Conservation (phyloP, 2,797 vertebrate species). For the Argentina silus region DNA sequence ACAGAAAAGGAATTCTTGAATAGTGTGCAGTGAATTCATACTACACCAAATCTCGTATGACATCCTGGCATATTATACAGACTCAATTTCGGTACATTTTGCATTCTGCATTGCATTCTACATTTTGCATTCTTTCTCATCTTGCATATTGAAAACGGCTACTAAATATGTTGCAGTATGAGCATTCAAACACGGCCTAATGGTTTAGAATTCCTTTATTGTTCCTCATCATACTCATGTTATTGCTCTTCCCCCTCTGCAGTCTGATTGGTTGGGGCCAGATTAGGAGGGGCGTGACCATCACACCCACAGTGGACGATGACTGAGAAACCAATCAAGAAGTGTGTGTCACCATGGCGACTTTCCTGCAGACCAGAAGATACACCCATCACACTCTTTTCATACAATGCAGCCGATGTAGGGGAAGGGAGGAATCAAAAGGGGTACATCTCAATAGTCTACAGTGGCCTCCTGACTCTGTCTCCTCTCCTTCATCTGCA, state of each 20-base stretch:
- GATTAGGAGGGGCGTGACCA: conserved; percentile 98
- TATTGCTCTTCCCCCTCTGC: conserved; percentile 22
- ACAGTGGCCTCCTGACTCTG: conserved; percentile 26
- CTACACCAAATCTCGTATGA: too few species aligned
- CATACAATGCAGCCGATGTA: conserved; percentile 29
- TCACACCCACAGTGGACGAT: conserved; percentile 97
- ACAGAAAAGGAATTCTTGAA: too few species aligned
- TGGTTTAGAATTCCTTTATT: not conserved
- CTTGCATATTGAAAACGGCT: too few species aligned
- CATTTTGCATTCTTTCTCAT: too few species aligned
- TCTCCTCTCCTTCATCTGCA: conserved; percentile 7
- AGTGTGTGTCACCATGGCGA: conserved; percentile 24
- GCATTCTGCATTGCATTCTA: too few species aligned
- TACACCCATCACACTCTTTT: conserved; percentile 49
- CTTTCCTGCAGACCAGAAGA: conserved; percentile 21
- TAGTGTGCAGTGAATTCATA: too few species aligned
- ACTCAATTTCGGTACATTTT: too few species aligned
- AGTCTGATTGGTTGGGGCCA: conserved; percentile 99
- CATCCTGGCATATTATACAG: too few species aligned
- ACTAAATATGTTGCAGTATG: not conserved
- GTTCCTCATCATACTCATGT: not conserved
- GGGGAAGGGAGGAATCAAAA: conserved; percentile 4
- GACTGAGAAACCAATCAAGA: conserved; percentile 79
- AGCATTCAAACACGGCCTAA: not conserved
- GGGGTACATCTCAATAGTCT: conserved; percentile 27